phyloP scores from a whole-genome alignment of 2,113 vertebrate species.

The Candoia aspera region DNA sequence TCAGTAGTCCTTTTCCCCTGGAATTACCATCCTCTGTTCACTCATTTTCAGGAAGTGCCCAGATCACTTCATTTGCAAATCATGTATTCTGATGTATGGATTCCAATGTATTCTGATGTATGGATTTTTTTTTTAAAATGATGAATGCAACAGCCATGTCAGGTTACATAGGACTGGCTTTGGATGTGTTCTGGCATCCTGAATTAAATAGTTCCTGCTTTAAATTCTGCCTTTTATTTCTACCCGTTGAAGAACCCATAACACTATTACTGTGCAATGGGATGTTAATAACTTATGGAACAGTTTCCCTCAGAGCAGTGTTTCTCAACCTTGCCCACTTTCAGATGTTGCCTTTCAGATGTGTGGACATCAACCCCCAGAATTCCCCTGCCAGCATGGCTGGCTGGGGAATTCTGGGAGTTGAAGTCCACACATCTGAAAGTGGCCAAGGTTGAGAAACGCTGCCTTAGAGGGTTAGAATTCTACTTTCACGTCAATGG shows the following conservation, averaged over 20 bases:
- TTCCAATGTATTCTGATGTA: neutral
- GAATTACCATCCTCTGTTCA: neutral
- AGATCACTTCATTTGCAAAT: neutral
- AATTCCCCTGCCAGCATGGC: too few species aligned
- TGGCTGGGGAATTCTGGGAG: too few species aligned
- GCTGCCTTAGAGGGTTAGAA: neutral
- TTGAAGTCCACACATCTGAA: too few species aligned
- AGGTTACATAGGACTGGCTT: neutral
- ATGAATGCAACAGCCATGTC: neutral
- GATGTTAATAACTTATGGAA: neutral
- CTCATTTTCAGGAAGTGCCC: neutral
- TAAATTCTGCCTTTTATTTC: neutral
- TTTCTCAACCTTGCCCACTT: too few species aligned
- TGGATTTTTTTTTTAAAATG: neutral
- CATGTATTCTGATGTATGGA: neutral
- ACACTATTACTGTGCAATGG: neutral
- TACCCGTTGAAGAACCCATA: neutral
- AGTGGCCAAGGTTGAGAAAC: too few species aligned
- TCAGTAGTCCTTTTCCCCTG: neutral
- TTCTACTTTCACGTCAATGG: neutral
- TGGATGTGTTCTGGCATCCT: neutral
- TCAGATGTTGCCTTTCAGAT: too few species aligned
- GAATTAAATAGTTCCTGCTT: neutral
- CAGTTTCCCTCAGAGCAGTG: neutral
- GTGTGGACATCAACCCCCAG: too few species aligned